These are phyloP conservation scores for Parambassis ranga DNA, from an alignment of 2,797 vertebrate genomes.

Conservation along the genomic window DNA sequence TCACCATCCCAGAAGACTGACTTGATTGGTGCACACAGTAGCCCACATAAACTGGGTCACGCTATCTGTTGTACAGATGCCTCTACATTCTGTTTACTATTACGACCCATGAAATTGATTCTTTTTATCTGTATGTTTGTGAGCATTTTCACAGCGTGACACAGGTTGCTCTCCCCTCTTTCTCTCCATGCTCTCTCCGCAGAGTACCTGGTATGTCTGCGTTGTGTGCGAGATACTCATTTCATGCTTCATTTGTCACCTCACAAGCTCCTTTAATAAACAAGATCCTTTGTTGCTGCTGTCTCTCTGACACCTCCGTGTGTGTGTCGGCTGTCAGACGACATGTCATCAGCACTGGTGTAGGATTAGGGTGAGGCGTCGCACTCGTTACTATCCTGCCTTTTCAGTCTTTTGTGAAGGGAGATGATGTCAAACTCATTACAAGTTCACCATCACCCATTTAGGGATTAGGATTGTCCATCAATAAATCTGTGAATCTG, in stretches of 20 bases:
- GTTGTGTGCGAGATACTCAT: constrained; percentile 63
- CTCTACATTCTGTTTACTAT: constrained; percentile 52
- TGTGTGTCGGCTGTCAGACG: constrained; percentile 19
- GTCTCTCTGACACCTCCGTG: constrained; percentile 15
- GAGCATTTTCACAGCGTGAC: constrained; percentile 42
- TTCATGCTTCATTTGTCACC: constrained; percentile 75
- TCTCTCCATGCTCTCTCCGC: constrained; percentile 19
- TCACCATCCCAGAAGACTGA: neutral
- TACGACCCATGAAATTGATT: constrained; percentile 74
- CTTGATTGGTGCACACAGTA: neutral
- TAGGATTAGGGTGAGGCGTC: constrained; percentile 41
- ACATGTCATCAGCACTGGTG: constrained; percentile 19
- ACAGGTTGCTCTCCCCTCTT: constrained; percentile 42
- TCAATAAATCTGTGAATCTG: constrained; percentile 18
- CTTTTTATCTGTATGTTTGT: constrained; percentile 67
- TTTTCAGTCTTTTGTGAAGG: neutral
- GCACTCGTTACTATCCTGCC: constrained; percentile 15
- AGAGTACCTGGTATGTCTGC: constrained; percentile 59
- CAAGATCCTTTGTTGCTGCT: constrained; percentile 55
- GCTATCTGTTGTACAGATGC: constrained; percentile 41
- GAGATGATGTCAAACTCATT: constrained; percentile 39
- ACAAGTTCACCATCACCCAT: constrained; percentile 23
- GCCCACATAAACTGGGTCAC: constrained; percentile 36
- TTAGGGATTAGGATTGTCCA: constrained; percentile 39
- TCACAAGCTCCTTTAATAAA: constrained; percentile 72